Evolutionary conservation across 2,797 vertebrate genomes (phyloP), one percentile per base, ranked within the genome.

Genomic region (Melanotaenia pygmaea): DNA sequence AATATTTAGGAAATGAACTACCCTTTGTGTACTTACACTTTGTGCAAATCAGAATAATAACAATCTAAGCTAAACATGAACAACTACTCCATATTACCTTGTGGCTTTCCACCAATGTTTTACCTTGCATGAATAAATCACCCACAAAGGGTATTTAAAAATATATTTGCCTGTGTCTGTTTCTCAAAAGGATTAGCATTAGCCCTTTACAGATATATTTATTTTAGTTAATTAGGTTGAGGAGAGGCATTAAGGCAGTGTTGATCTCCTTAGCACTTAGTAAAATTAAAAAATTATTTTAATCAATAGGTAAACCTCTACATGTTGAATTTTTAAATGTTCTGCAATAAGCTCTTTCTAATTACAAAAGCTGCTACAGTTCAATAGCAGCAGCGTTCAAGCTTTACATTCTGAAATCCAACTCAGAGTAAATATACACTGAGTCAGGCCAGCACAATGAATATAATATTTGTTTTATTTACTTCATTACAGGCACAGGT

Each of bases 151-250:
- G 58, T 70, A 82, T 86, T 65, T 82, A 53, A 68, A 82, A 80
- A 71, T 70, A 74, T 70, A 79, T 83, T 72, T 30, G 38, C 61
- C 24, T 38, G n/a, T 57, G 53, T 38, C 63, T 67, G 64, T 82
- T 86, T 83, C 65, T 85, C 76, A 79, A 69, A 77, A 67, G 86
- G 85, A 92, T 91, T 90, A 84, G 83, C 83, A 74, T 89, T 79
- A 80, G 77, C 69, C 72, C 65, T 75, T 85, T 87, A 87, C 83
- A 82, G 89, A 91, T 90, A 35, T 64, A 79, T 81, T 75, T 74
- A 78, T 86, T 85, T 60, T 32, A 58, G 74, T 81, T 86, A 86
- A 89, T 88, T 82, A 85, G 85, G 80, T 76, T 79, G 79, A 72
- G 74, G 35, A 59, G 45, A 72, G 28, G 76, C 32, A 79, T 35